These are phyloP conservation scores for Semnornis frantzii DNA, from an alignment of 2,113 vertebrate genomes.

Conservation along the genomic window DNA sequence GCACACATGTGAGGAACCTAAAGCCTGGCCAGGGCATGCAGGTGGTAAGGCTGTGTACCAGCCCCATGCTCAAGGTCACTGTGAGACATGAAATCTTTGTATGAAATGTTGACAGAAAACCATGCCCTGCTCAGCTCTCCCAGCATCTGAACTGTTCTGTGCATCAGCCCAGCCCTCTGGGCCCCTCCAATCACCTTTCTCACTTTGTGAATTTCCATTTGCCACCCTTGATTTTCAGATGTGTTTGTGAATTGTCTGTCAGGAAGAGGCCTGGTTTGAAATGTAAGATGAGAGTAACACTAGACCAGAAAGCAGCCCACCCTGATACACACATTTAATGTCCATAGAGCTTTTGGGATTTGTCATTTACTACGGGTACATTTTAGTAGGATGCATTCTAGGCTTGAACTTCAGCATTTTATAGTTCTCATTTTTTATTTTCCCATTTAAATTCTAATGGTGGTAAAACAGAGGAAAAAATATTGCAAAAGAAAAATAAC, in stretches of 20 bases:
- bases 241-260: not conserved
- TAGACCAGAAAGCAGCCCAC: not conserved
- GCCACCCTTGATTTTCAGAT: not conserved
- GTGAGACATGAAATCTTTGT: not conserved
- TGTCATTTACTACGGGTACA: not conserved
- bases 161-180: not conserved
- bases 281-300: not conserved
- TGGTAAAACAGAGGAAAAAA: not conserved
- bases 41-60: not conserved
- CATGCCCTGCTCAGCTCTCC: not conserved
- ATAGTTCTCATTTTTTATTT: not conserved
- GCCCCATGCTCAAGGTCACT: too few relatives aligned
- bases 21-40: not conserved
- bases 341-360: not conserved
- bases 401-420: not conserved
- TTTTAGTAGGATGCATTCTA: not conserved
- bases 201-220: not conserved
- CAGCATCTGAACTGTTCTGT: not conserved
- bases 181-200: not conserved
- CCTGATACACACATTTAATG: not conserved
- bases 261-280: not conserved
- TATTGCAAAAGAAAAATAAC: not conserved
- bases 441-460: not conserved
- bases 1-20: rapidly evolving
- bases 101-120: not conserved